Conservation (phyloP, 2,113 vertebrate species). For the Callopanchax toddi region DNA sequence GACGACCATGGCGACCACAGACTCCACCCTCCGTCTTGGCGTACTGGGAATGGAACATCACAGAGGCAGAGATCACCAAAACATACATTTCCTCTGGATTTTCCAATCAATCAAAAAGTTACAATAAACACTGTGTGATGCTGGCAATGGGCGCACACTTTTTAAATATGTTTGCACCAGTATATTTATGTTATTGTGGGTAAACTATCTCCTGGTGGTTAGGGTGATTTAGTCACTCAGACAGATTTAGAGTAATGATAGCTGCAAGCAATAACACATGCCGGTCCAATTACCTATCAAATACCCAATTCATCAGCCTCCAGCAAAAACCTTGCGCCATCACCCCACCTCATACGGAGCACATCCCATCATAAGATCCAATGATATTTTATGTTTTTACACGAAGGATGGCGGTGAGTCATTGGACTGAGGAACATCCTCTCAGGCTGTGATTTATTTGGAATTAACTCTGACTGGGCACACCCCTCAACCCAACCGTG, state of each 20-base stretch:
- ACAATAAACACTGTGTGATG: slow-evolving; percentile 51
- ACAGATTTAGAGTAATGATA: slow-evolving; percentile 37
- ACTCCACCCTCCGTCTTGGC: slow-evolving; percentile 95
- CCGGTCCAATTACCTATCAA: slow-evolving; percentile 23
- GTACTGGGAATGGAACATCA: slow-evolving; percentile 79
- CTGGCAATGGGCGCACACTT: slow-evolving; percentile 17
- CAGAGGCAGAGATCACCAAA: slow-evolving; percentile 15
- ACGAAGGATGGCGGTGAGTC: slow-evolving; percentile 39
- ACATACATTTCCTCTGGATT: slow-evolving; percentile 33
- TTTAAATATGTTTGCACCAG: slow-evolving; percentile 49
- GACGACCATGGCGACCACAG: slow-evolving; percentile 98
- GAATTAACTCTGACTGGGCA: slow-evolving; percentile 44
- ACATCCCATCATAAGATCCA: slow-evolving; percentile 19
- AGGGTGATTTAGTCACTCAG: slow-evolving; percentile 40
- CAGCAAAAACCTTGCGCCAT: slow-evolving; percentile 20
- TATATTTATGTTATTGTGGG: slow-evolving; percentile 59
- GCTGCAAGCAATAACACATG: slow-evolving; percentile 39
- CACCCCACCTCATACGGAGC: background rate
- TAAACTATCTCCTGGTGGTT: slow-evolving; percentile 50
- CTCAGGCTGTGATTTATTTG: slow-evolving; percentile 46
- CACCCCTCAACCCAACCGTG: slow-evolving; percentile 45
- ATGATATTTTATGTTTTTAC: slow-evolving; percentile 32
- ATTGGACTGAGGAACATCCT: slow-evolving; percentile 43
- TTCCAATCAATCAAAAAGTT: slow-evolving; percentile 25
- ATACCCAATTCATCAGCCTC: slow-evolving; percentile 11